Conservation (phyloP, 2,888 invertebrate genomes). For the Caenorhabditis sp. region DNA sequence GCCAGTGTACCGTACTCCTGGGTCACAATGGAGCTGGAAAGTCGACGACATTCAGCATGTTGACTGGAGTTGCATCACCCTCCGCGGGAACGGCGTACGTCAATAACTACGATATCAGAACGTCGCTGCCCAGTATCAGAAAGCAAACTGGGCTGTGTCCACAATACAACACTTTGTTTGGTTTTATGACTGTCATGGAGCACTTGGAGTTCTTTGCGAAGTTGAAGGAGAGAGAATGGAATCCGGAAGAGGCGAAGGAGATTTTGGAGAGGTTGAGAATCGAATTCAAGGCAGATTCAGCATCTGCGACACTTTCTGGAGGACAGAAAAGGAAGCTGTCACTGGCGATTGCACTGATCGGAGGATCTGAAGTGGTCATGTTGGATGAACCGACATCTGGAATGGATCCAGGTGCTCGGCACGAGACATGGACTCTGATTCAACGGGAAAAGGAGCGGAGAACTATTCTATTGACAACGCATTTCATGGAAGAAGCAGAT, state of each 20-base stretch:
- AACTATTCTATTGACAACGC: constrained; percentile 90
- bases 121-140: constrained; percentile 83
- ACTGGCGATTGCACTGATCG: constrained; percentile 89
- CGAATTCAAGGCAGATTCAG: constrained; percentile 65
- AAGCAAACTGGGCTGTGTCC: constrained; percentile 91
- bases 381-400: constrained; percentile 83
- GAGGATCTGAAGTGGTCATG: constrained; percentile 86
- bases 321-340: constrained; percentile 90
- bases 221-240: constrained; percentile 82
- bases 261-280: constrained; percentile 87
- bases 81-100: constrained; percentile 76
- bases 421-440: constrained; percentile 89
- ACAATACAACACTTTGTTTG: constrained; percentile 91
- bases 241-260: constrained; percentile 87
- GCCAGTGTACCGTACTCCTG: constrained; percentile 87
- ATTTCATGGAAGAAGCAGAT: constrained; percentile 95
- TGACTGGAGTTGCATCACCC: constrained; percentile 86
- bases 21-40: constrained; percentile 94
- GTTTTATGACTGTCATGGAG: constrained; percentile 90
- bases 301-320: constrained; percentile 86
- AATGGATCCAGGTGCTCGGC: constrained; percentile 86
- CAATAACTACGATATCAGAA: constrained; percentile 86
- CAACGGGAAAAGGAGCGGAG: constrained; percentile 85
- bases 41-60: constrained; percentile 94
- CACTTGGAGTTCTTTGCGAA: constrained; percentile 91